Evolutionary conservation across 2,888 invertebrate genomes (phyloP), one percentile per base, ranked within the genome.

Genomic region (Anticlea derivata): DNA sequence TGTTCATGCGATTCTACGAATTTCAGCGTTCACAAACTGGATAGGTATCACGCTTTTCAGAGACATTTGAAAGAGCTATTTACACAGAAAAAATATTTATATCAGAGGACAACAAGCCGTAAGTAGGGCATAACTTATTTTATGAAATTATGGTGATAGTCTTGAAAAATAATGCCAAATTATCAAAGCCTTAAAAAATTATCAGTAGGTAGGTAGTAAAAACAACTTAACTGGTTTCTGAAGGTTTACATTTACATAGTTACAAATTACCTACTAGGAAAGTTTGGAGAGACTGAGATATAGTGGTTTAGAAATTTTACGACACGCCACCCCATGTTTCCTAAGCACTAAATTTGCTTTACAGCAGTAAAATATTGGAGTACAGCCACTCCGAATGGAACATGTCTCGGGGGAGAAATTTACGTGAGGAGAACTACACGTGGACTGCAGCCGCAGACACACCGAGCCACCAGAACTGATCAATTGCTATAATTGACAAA

Each of bases 401-500:
- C 60, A 58, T 43, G 52, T 55, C 66, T 47, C 63, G 37, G 27
- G 46, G 54, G 66, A 64, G 50, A 51, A 64, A 63, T 64, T 66
- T 58, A 58, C 60, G 59, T 55, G 59, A 46, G 52, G 54, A 49
- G 51, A 57, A 61, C 55, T 58, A 57, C 58, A 63, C 50, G 55
- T 49, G 46, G 52, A 51, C 44, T 30, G 12, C 29, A 30, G 44
- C 50, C 55, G 35, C 53, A 52, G 10, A 40, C 38, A 13, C 22
- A 23, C 8, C 1, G 29, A 33, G 33, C 37, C 5, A 29, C 6
- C 26, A 34, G 22, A 3, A 17, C 27, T 34, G 12, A 11, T 40
- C 22, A 30, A 22, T 30, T 20, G 6, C 11, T 11, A 12, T 4
- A 27, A 17, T 26, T 26, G 27, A 7, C 20, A 33, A 13, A 26